Base-by-base conservation (phyloP, 92 coral and sea anemone genomes). In the Epizoanthus fatuus region DNA sequence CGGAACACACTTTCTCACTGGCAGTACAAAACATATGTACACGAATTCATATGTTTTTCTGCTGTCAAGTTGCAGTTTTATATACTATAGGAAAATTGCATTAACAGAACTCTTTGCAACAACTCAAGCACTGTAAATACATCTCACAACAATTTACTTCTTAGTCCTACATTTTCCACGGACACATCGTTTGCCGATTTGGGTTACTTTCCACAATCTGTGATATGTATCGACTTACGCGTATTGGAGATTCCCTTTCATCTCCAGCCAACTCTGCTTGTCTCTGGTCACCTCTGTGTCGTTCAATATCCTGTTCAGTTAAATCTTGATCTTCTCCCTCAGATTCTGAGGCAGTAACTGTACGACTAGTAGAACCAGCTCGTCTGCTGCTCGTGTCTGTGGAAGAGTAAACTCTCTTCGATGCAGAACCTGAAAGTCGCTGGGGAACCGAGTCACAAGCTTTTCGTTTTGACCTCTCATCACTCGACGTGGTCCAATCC, bases 341-440 rank as follows among this genome's bases (percentile, higher is more conserved):
- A 60, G 82, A 37, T 57, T 75, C 81, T n/a, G 67, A 59, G 15
- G 82, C 71, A 54, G 82, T 77, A 4, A 59, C 40, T 77, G 82
- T 77, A 42, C 82, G 65, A 77, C 82, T 77, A 39, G 71, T 60
- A 11, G 71, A 38, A 2, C 32, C 19, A 4, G 12, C 70, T 12
- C 22, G 56, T n/a, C 82, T 60, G 54, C 22, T 39, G 20, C 38
- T 55, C 47, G 70, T 57, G 20, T 5, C 69, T 58, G 69, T 40
- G 39, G 45, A 60, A 19, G 70, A 77, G 49, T 69, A 20, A 19
- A 45, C 40, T 62, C 70, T 77, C 11, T 77, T 77, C 12, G 81
- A 38, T 2, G 82, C 55, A 9, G 71, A 77, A 60, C 57, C 55
- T 40, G 63, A 44, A 60, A 44, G 3, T 60, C 42, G 69, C 58